phyloP scores from a whole-genome alignment of 2,888 invertebrate genomes.

The Eupithecia subumbrata region DNA sequence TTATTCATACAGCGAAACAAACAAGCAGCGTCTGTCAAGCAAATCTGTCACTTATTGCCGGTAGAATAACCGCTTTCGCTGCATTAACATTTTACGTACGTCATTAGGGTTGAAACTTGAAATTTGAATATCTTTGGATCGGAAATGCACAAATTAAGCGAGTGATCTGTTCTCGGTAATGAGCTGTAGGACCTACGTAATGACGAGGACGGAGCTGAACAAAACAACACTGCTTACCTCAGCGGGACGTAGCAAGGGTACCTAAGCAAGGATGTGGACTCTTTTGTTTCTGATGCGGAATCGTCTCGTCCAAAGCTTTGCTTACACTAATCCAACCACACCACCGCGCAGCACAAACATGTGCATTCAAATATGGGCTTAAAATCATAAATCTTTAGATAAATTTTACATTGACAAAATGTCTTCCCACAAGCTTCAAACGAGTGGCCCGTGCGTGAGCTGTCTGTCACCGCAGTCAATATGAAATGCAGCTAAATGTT shows the following conservation, averaged over 20 bases:
- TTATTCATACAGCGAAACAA: conserved; percentile 78
- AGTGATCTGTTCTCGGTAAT: conserved; percentile 82
- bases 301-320: not conserved
- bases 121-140: conserved; percentile 83
- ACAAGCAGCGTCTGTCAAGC: conserved; percentile 79
- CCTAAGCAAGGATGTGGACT: conserved; percentile 57
- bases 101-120: conserved; percentile 83
- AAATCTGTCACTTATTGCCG: conserved; percentile 82
- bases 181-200: conserved; percentile 79
- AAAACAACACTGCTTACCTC: conserved; percentile 81
- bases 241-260: conserved; percentile 63
- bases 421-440: too few species aligned
- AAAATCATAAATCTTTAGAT: too few species aligned
- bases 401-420: too few species aligned
- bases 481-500: too few species aligned
- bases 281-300: conserved; percentile 7
- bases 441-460: too few species aligned
- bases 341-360: too few species aligned
- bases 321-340: too few species aligned
- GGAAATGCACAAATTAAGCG: conserved; percentile 84
- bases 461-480: too few species aligned
- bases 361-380: too few species aligned
- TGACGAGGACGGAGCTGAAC: conserved; percentile 71
- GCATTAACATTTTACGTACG: conserved; percentile 82
- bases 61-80: conserved; percentile 73